Conservation (phyloP, 2,888 invertebrate genomes). For the Microctonus hyperodae region DNA sequence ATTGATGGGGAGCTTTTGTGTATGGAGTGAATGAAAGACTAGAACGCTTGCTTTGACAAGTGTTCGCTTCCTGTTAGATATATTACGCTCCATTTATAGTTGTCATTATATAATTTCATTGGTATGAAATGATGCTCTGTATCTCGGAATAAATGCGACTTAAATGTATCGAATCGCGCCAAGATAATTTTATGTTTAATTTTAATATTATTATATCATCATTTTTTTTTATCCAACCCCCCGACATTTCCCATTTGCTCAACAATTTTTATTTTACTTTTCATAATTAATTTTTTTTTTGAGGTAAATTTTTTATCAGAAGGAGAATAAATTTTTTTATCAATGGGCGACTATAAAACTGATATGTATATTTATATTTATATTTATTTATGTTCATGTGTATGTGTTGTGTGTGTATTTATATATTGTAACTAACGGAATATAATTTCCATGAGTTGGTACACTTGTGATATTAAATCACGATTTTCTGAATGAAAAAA, state of each 20-base stretch:
- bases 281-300: neutral
- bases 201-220: neutral
- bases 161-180: constrained; percentile 1
- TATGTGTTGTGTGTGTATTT: neutral
- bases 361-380: neutral
- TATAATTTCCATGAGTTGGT: neutral
- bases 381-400: too few species aligned
- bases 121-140: constrained; percentile 9
- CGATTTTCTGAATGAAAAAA: constrained; percentile 9
- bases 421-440: neutral
- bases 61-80: constrained; percentile 53
- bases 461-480: neutral
- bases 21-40: constrained; percentile 9
- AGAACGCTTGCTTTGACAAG: constrained; percentile 46
- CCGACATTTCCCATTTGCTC: neutral
- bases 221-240: too few species aligned
- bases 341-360: constrained; percentile 6
- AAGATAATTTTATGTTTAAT: neutral
- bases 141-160: neutral
- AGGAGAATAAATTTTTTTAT: neutral
- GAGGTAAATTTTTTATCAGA: too few species aligned
- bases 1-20: constrained; percentile 5
- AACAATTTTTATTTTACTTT: neutral
- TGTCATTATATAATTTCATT: constrained; percentile 39
- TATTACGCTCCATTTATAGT: constrained; percentile 45